These are phyloP conservation scores for Emmelina monodactyla DNA, from an alignment of 2,888 invertebrate genomes.

Conservation along the genomic window DNA sequence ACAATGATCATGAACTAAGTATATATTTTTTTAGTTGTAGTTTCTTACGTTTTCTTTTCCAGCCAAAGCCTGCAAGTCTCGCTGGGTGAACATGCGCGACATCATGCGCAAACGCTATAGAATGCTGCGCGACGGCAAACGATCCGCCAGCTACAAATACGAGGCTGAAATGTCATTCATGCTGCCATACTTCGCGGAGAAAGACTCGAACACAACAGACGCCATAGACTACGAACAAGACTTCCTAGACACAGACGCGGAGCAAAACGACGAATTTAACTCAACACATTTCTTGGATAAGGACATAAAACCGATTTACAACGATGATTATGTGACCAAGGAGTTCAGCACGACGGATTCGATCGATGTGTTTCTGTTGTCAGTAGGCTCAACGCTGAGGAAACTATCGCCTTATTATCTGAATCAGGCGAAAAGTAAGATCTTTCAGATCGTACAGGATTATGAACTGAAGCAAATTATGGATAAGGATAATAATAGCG, in stretches of 20 bases:
- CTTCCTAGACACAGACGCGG: constrained; percentile 29
- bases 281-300: constrained; percentile 18
- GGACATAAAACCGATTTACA: too few relatives aligned
- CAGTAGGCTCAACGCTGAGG: constrained; percentile 41
- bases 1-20: too few relatives aligned
- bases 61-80: constrained; percentile 41
- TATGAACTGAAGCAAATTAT: constrained; percentile 50
- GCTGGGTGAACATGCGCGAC: constrained; percentile 52
- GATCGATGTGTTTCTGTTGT: constrained; percentile 42
- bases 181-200: constrained; percentile 39
- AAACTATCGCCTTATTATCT: constrained; percentile 45
- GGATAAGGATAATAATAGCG: too few relatives aligned
- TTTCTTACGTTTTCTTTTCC: too few relatives aligned
- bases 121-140: constrained; percentile 27
- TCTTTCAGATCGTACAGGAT: constrained; percentile 54
- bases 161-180: constrained; percentile 44
- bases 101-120: constrained; percentile 45
- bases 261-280: constrained; percentile 15
- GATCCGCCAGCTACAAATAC: constrained; percentile 42
- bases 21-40: too few relatives aligned
- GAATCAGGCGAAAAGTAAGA: constrained; percentile 53
- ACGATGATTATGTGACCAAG: too few relatives aligned
- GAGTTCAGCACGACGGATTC: constrained; percentile 27
- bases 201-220: constrained; percentile 9
- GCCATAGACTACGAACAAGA: constrained; percentile 26